Base-by-base conservation (phyloP, 2,113 vertebrate genomes). In the Murina feae region DNA sequence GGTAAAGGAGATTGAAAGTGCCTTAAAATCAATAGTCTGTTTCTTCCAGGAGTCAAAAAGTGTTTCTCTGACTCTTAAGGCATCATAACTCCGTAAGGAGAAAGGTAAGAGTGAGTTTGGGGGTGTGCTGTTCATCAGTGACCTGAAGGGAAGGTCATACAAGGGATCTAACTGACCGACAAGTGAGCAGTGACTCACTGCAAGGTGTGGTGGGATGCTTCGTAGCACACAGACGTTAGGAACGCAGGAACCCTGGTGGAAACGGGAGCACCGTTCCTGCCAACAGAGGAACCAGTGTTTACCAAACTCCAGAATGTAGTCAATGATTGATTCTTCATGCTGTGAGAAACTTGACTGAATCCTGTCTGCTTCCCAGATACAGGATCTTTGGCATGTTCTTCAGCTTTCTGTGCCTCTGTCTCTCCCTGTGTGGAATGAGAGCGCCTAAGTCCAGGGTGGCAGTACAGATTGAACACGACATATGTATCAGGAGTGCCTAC, bases 401-500 rank as follows among this genome's bases (percentile, higher is more conserved):
- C 32, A 51, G 32, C 47, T 53, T 35, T 35, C 47, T 51, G 35
- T 37, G 35, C 35, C 35, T 21, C 20, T 39, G 9, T 37, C 35
- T 37, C 35, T 6, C 68, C 25, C 58, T 60, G 23, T 69, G 68
- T 37, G 21, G 30, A 11, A 37, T 53, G 47, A 53, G 47, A 35
- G 32, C 10, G 1, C 20, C 32, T 53, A 23, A 78, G 32, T 78
- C 32, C 12, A 35, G 30, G 2, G 18, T 78, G 75, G 47, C 30
- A 78, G 47, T 35, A 53, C 32, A 51, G 75, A 51, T 35, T 12
- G 17, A 35, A 35, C 32, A 78, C 3, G 4, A n/a, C 32, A 21
- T 12, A 78, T 25, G 17, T 23, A 78, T 35, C 10, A 1, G 37
- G 0, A 2, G 1, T 20, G 28, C 28, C n/a, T 35, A 0, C 0